Base-by-base conservation (phyloP, 2,888 invertebrate species). In the Actias luna region DNA sequence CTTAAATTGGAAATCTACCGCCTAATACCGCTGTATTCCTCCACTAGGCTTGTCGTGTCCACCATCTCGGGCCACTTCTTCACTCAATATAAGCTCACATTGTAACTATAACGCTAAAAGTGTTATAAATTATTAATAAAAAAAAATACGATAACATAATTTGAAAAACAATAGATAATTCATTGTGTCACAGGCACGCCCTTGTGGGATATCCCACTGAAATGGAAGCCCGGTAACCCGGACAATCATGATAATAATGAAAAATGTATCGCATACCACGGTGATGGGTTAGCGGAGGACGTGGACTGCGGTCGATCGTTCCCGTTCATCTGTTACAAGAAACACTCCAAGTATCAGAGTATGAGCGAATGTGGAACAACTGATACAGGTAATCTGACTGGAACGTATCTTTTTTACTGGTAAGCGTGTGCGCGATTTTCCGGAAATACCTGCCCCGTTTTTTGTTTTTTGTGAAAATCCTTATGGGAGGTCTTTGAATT, bases 251-350 rank as follows among this genome's bases (percentile, higher is more conserved):
- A 71, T 0, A 69, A 76, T 50, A 52, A 66, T 2, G 82, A 80
- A 42, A 73, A 71, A 58, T 82, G 82, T 60, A 63, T 78, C 57
- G 55, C 72, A 14, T 70, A 79, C 72, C 39, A 70, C 57, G 59
- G 59, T 2, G 70, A 68, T 5, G 80, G 80, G 1, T 70, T 65
- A 3, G 8, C 81, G 2, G 75, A 75, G 1, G 80, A 78, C 57
- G 73, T 73, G 1, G 66, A 65, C 58, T 82, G 82, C 58, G 60
- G 64, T 4, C 72, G 75, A 3, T 68, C 73, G 0, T 68, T 69
- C 39, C 79, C 77, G 0, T 82, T 73, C 62, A 66, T 78, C 10
- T 80, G 79, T 65, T 78, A 68, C 62, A 74, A 70, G 62, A 73
- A 77, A 58, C 64, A 68, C 1, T 63, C 65, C 0, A 50, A 63